Evolutionary conservation across 2,888 invertebrate genomes (phyloP), one percentile per base, ranked within the genome.

Genomic region (Limnephilus rhombicus): DNA sequence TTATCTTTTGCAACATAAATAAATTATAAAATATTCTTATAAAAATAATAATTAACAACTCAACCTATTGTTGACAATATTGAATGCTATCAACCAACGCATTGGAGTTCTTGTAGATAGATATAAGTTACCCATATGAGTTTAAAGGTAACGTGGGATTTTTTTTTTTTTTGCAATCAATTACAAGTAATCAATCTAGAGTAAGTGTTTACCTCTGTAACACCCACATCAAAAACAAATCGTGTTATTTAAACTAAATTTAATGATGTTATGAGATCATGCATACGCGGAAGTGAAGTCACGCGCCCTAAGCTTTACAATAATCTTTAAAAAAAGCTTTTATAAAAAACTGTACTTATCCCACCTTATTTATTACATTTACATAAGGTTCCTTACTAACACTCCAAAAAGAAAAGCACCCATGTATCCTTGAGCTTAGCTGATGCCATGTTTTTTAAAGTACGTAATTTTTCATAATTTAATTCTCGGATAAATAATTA

Each of bases 131-230:
- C 18, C 18, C 24, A 5, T 24, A 3, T 0, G 5, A 2, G 7
- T 68, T 49, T 18, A 68, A 68, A 68, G 18, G 0, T 24, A 68
- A 68, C 34, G 83, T 83, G 18, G 15, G 31, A 29, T 31, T 83
- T n/a, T n/a, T n/a, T n/a, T n/a, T n/a, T 68, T 68, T 83, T 83
- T 31, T 34, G 83, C 31, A 83, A 18, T 83, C 83, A 34, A 83
- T 31, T 83, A 15, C 82, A 31, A 34, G 82, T 12, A 34, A 31
- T 29, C 83, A 83, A 31, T 37, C 83, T 31, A 83, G 29, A 18
- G 53, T 68, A 68, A 18, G 18, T 68, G 18, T 68, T 68, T 18
- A 24, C 53, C 53, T 68, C 53, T 1, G 0, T 7, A 68, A 68
- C 53, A 24, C 53, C 53, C 53, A 68, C 53, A 68, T 68, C 18